Evolutionary conservation across 1,140 invertebrate genomes (phyloP).

Genomic region (Cyphomyrmex costatus): DNA sequence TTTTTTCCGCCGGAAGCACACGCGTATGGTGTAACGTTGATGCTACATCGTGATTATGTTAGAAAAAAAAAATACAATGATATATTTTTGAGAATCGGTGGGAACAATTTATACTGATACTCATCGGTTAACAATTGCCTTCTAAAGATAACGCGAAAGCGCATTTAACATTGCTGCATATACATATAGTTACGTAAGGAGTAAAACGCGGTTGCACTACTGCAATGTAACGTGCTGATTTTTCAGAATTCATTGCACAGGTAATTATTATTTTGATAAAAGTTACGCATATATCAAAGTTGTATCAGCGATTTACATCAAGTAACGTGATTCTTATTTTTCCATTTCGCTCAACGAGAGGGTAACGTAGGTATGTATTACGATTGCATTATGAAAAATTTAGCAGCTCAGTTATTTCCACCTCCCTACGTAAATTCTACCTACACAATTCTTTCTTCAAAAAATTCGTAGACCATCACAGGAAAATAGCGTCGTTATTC

Average conservation of each 20-base stretch:
- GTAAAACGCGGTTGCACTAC: neutral
- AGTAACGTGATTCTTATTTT: neutral
- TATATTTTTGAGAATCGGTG: neutral
- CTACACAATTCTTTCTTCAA: neutral
- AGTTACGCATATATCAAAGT: neutral
- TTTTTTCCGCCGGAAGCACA: neutral
- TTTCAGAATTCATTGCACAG: neutral
- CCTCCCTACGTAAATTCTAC: neutral
- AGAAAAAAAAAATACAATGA: neutral
- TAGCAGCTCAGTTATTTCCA: neutral
- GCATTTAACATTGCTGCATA: neutral
- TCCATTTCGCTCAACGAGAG: neutral
- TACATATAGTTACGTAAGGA: neutral
- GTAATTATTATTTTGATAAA: conserved; percentile 2
- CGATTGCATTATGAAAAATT: neutral
- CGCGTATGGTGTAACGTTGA: neutral
- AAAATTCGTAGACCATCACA: neutral
- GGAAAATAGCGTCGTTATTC: neutral
- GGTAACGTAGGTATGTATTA: neutral
- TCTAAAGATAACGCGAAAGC: conserved; percentile 1
- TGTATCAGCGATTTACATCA: neutral
- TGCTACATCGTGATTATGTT: conserved; percentile 10
- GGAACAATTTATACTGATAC: neutral
- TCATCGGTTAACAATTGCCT: neutral
- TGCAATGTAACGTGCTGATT: neutral